These are phyloP conservation scores for Rhinolophus sinicus DNA, from an alignment of 2,113 vertebrate species.

Conservation along the genomic window DNA sequence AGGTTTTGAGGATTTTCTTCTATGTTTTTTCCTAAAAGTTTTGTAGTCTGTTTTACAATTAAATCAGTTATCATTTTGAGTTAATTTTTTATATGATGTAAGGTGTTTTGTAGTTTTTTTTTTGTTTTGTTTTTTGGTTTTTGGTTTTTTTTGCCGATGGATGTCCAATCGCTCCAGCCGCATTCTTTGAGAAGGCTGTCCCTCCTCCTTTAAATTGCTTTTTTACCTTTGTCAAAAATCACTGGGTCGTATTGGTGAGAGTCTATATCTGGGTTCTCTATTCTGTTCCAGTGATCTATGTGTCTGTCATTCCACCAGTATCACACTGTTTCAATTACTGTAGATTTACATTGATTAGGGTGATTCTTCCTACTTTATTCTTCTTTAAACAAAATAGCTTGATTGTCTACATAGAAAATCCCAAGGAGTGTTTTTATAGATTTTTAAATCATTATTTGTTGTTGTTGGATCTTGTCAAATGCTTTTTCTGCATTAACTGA, in stretches of 20 bases:
- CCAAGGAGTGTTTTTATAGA: too few species aligned
- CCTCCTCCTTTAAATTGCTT: neutral
- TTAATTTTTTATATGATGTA: neutral
- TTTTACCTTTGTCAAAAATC: conserved; percentile 3
- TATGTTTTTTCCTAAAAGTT: neutral
- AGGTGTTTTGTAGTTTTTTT: neutral
- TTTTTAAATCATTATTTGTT: neutral
- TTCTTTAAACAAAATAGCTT: conserved; percentile 1
- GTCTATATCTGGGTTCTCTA: neutral
- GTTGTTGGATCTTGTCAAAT: neutral
- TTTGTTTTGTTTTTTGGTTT: neutral
- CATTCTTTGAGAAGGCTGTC: neutral
- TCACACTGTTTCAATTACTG: neutral
- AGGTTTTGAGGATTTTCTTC: neutral
- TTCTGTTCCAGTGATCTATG: neutral
- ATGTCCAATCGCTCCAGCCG: neutral
- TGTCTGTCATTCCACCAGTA: neutral
- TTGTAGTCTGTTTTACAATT: conserved; percentile 10
- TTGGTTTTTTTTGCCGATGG: neutral
- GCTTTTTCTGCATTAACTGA: neutral
- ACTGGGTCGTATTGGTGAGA: neutral
- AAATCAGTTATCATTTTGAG: neutral
- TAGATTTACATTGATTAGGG: neutral
- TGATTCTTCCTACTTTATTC: conserved; percentile 16
- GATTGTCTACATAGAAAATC: too few species aligned